Evolutionary conservation across 2,113 vertebrate genomes (phyloP).

Genomic region (Xiphorhynchus elegans): DNA sequence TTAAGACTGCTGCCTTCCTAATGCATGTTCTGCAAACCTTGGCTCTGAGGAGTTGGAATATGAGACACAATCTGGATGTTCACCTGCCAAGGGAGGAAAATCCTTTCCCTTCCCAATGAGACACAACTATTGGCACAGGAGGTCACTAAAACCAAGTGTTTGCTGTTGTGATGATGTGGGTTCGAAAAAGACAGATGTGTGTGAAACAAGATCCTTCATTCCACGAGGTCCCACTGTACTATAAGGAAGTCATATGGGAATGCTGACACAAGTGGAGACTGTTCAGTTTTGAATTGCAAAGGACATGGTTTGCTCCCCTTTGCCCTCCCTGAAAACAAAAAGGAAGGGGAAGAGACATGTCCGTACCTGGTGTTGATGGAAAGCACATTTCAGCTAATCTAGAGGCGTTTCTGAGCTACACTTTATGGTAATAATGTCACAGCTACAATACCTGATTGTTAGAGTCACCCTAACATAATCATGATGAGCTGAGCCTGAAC

Average conservation of each 20-base stretch:
- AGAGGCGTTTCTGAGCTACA: neutral
- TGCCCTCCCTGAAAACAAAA: neutral
- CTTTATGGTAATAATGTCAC: neutral
- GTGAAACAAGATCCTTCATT: conserved; percentile 40
- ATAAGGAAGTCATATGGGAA: neutral
- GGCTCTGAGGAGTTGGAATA: neutral
- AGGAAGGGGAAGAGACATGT: neutral
- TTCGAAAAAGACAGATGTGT: conserved; percentile 47
- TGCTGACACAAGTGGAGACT: neutral
- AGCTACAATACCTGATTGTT: neutral
- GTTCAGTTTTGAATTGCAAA: neutral
- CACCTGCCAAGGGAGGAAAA: conserved; percentile 53
- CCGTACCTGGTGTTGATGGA: neutral
- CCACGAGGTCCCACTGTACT: neutral
- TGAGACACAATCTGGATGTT: conserved; percentile 16
- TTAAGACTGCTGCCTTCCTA: neutral
- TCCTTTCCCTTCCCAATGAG: conserved; percentile 8
- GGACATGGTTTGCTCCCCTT: neutral
- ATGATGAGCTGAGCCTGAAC: neutral
- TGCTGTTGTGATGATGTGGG: neutral
- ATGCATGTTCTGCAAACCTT: neutral
- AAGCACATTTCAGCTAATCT: neutral
- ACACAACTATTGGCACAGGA: conserved; percentile 6
- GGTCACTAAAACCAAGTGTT: conserved; percentile 49
- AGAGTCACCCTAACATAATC: neutral